A percentile compares a stretch with the other conserved stretches of the same genome.
These are phyloP conservation scores for Squalus acanthias DNA, from an alignment of 2,797 vertebrate species.

Conservation along the genomic window DNA sequence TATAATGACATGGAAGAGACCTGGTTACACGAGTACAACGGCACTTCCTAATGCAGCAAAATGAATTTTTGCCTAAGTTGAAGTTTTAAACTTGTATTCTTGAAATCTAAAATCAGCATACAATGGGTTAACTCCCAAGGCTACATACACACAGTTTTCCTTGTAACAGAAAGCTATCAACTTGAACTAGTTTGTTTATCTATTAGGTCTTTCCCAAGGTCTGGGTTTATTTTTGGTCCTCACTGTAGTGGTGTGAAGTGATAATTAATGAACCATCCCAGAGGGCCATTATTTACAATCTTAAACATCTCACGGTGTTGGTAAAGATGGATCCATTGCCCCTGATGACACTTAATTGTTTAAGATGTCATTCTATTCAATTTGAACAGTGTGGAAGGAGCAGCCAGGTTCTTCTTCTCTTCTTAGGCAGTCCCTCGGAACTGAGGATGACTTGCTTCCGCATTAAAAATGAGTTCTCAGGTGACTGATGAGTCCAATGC, in stretches of 20 bases:
- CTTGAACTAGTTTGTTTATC: neutral
- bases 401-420: neutral
- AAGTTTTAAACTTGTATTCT: neutral
- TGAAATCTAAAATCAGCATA: neutral
- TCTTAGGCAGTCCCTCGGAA: no score
- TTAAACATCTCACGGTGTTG: neutral
- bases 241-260: neutral
- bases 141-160: neutral
- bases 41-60: neutral
- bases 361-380: neutral
- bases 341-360: neutral
- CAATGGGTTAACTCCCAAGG: neutral
- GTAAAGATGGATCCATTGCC: neutral
- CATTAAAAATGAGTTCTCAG: no score
- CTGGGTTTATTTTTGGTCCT: neutral
- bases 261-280: neutral
- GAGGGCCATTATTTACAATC: neutral
- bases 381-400: neutral
- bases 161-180: neutral
- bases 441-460: no score
- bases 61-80: neutral
- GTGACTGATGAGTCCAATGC: no score
- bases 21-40: neutral
- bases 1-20: neutral
- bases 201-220: neutral